Evolutionary conservation across 2,888 invertebrate species (phyloP), one percentile per base, ranked within the genome.

Genomic region (Ditylenchus weischeri): DNA sequence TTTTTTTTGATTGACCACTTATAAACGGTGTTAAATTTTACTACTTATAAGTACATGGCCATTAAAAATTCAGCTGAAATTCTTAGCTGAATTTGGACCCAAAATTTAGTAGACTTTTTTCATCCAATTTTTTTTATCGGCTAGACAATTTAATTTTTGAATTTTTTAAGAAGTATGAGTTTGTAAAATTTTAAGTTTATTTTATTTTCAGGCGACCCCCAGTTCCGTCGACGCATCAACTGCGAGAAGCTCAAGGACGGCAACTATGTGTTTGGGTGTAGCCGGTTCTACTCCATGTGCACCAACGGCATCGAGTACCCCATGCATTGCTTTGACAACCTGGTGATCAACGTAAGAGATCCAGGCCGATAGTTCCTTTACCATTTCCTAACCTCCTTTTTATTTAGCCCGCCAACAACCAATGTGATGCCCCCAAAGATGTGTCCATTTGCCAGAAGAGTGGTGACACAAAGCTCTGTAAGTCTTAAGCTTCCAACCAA

Each of bases 251-350:
- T 68, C 1, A 62, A 48, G 36, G 69, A 68, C 38, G 68, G 68
- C 29, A 68, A 68, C 38, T 68, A 69, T 51, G 68, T 68, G 48
- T 68, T 58, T 59, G 68, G 70, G 11, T 68, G 68, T 43, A 57
- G 57, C 51, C 63, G 66, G 19, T 67, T 54, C 49, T 67, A 67
- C 59, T 65, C 67, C 43, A 64, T 67, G n/a, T 67, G 67, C 35
- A 36, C 67, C 36, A 67, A 67, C 47, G 58, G 65, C 11, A n/a
- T 50, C 6, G 67, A 67, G 57, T 47, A 60, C n/a, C 43, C 65
- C 23, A 64, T 65, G 64, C 21, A 67, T 18, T 67, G 67, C 38
- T 67, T 64, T 38, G 47, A 48, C 13, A 50, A 50, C 15, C 43
- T 67, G 23, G 60, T 60, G 19, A 43, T 43, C 43, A 43, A 43